phyloP scores from a whole-genome alignment of 2,113 vertebrate species.

The Meleagris gallopavo region DNA sequence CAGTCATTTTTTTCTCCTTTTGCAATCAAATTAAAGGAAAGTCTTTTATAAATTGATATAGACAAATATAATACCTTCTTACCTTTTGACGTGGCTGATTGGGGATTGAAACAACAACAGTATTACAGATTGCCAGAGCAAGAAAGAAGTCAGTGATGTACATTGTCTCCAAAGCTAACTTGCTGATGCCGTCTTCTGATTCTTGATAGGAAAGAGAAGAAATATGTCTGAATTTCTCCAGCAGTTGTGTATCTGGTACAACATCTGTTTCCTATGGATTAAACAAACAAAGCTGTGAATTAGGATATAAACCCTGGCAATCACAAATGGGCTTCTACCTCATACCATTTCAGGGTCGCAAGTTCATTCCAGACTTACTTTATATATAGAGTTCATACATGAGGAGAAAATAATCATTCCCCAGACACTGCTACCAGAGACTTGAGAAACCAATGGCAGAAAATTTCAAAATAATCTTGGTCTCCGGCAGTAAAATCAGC shows the following conservation, averaged over 20 bases:
- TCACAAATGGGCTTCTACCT: too few relatives aligned
- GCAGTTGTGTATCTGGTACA: conserved; percentile 85
- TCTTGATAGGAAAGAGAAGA: conserved; percentile 44
- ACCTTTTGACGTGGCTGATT: conserved; percentile 84
- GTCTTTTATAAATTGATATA: not conserved
- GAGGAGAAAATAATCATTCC: not conserved
- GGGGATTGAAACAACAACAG: conserved; percentile 90
- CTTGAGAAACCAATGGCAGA: not conserved
- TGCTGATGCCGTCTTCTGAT: not conserved
- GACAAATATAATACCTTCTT: not conserved
- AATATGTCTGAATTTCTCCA: conserved; percentile 83
- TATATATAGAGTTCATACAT: not conserved
- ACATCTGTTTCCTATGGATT: conserved; percentile 88
- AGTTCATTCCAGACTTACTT: not conserved
- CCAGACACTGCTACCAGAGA: not conserved
- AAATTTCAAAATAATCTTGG: not conserved
- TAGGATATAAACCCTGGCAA: not conserved
- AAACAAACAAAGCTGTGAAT: conserved; percentile 9
- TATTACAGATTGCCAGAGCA: conserved; percentile 92
- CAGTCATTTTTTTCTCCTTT: not conserved
- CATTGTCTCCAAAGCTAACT: conserved; percentile 71
- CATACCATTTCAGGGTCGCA: not conserved
- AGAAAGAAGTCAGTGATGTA: conserved; percentile 92
- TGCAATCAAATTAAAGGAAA: not conserved
- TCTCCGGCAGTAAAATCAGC: not conserved